Conservation (phyloP, 2,113 vertebrate genomes). For the Machaerirhynchus nigripectus region DNA sequence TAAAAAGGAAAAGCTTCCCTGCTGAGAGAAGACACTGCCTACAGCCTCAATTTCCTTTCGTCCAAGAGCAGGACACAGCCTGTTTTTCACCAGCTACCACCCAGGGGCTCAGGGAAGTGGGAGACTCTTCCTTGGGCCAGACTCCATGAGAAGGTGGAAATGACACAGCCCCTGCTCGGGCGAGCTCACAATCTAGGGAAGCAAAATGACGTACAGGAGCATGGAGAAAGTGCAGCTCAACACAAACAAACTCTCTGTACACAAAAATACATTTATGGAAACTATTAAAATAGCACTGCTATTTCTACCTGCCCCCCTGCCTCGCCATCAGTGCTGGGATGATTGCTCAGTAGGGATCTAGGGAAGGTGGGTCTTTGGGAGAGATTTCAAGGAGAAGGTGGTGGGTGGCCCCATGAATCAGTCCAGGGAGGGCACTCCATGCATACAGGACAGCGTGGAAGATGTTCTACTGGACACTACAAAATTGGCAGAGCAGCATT, state of each 20-base stretch:
- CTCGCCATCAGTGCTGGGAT: not conserved
- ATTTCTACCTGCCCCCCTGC: constrained; percentile 30
- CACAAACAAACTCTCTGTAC: constrained; percentile 33
- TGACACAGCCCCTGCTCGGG: constrained; percentile 37
- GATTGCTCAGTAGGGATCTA: not conserved
- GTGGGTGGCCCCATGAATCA: constrained; percentile 14
- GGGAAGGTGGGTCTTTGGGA: constrained; percentile 22
- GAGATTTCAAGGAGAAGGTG: constrained; percentile 24
- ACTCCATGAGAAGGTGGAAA: not conserved
- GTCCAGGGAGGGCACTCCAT: constrained; percentile 57
- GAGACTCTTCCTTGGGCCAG: not conserved
- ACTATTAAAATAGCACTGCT: not conserved
- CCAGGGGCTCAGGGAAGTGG: not conserved
- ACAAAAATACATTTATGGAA: not conserved
- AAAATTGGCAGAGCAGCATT: constrained; percentile 61
- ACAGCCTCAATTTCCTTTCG: not conserved
- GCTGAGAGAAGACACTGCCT: not conserved
- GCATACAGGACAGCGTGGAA: constrained; percentile 60
- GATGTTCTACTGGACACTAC: not conserved
- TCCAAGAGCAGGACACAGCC: not conserved
- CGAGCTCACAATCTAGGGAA: constrained; percentile 47
- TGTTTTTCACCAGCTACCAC: not conserved
- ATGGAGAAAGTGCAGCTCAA: constrained; percentile 47
- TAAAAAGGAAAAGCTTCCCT: not conserved
- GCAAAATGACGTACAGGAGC: constrained; percentile 43